These are phyloP conservation scores for Aspiorhynchus laticeps DNA, from an alignment of 2,113 vertebrate genomes.

Conservation along the genomic window DNA sequence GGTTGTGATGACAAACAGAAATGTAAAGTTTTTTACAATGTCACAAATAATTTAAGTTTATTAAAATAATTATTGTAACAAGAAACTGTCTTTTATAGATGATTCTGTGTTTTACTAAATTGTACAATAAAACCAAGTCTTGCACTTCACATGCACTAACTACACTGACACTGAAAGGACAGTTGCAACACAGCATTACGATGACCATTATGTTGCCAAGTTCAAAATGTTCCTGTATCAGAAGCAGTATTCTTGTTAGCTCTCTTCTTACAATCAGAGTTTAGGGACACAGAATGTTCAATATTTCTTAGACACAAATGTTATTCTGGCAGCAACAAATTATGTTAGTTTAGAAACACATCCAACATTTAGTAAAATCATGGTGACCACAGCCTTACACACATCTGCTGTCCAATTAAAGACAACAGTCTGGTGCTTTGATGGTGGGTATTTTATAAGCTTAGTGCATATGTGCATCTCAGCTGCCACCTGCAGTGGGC, in stretches of 20 bases:
- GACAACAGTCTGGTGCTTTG: not conserved
- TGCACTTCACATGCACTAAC: not conserved
- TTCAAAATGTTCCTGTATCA: not conserved
- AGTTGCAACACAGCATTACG: not conserved
- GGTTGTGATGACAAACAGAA: constrained; percentile 70
- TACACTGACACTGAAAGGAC: not conserved
- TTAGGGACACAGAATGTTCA: not conserved
- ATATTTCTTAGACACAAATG: not conserved
- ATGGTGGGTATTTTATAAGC: constrained; percentile 16
- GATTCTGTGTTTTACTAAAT: not conserved
- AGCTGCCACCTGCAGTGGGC: constrained; percentile 16
- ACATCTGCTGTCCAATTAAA: not conserved
- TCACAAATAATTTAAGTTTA: constrained; percentile 85
- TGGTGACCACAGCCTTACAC: not conserved
- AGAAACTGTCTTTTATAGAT: constrained; percentile 61
- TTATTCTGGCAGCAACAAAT: not conserved
- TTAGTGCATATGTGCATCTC: constrained; percentile 20
- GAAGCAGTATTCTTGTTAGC: not conserved
- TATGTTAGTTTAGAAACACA: not conserved
- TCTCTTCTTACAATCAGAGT: not conserved
- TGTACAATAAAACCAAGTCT: not conserved
- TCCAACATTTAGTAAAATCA: not conserved
- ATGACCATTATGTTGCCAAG: not conserved
- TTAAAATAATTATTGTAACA: constrained; percentile 83
- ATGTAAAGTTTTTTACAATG: constrained; percentile 82